phyloP scores from a whole-genome alignment of 2,888 invertebrate species.

The Listrodromus nycthemerus region DNA sequence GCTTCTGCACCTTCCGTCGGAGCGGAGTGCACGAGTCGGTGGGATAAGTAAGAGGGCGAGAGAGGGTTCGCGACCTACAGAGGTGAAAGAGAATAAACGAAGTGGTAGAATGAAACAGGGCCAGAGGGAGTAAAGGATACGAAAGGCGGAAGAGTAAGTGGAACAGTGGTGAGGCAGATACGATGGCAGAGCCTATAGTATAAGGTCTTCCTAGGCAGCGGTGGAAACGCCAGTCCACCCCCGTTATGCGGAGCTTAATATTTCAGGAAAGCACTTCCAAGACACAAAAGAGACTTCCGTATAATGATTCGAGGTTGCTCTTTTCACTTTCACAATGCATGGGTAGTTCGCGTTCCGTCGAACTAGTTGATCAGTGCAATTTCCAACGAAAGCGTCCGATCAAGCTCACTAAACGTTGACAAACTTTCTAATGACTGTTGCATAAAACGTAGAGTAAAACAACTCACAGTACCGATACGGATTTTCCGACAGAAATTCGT shows the following conservation, averaged over 20 bases:
- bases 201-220: conserved; percentile 15
- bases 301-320: conserved; percentile 56
- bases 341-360: conserved; percentile 2
- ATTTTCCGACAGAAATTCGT: conserved; percentile 14
- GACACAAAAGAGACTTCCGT: conserved; percentile 55
- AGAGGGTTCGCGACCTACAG: conserved; percentile 36
- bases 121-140: conserved; percentile 3
- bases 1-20: conserved; percentile 1
- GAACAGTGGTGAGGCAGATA: conserved; percentile 6
- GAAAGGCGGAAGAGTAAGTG: conserved; percentile 20
- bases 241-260: conserved; percentile 61
- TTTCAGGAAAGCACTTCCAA: conserved; percentile 65
- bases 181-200: conserved; percentile 17
- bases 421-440: too few species aligned
- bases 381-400: not conserved
- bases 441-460: too few species aligned
- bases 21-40: not conserved
- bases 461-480: not conserved
- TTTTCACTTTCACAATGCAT: conserved; percentile 34
- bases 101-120: conserved; percentile 35
- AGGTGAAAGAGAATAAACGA: conserved; percentile 40
- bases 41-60: conserved; percentile 13
- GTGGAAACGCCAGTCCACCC: conserved; percentile 11
- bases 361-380: not conserved
- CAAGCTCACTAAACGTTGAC: not conserved